Evolutionary conservation across 92 coral and sea anemone species (phyloP).

Genomic region (Porites cylindrica): DNA sequence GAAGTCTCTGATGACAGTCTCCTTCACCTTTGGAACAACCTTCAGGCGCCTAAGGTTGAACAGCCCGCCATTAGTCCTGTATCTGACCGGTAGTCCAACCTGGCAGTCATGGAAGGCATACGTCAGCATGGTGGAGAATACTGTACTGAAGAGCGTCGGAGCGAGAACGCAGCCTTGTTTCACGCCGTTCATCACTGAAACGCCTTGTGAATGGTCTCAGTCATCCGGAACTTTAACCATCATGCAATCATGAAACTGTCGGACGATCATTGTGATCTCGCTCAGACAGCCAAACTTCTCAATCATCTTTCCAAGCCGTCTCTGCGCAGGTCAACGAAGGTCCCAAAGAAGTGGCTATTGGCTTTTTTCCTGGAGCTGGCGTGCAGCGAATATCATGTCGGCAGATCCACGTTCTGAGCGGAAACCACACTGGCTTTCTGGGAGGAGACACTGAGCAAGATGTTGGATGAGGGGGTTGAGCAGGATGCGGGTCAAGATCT

Average conservation of each 20-base stretch:
- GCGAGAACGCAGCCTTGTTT: constrained; percentile 52
- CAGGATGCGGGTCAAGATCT: too few relatives aligned
- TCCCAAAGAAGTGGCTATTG: too few relatives aligned
- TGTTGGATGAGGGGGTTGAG: too few relatives aligned
- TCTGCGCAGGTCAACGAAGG: too few relatives aligned
- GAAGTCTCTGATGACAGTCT: constrained; percentile 31
- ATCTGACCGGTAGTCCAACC: neutral
- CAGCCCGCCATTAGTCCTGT: constrained; percentile 45
- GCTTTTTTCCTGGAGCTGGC: neutral
- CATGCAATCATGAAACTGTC: constrained; percentile 52
- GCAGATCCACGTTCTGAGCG: too few relatives aligned
- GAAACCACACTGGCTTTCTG: too few relatives aligned
- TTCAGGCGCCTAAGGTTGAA: constrained; percentile 42
- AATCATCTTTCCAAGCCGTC: neutral
- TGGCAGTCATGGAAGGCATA: neutral
- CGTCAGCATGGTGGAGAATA: constrained; percentile 43
- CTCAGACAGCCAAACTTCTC: constrained; percentile 42
- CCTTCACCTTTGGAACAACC: constrained; percentile 23
- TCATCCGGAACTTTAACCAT: constrained; percentile 11
- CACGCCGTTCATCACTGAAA: constrained; percentile 43
- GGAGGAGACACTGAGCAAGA: too few relatives aligned
- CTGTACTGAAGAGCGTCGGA: constrained; percentile 36
- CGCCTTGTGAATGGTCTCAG: constrained; percentile 11
- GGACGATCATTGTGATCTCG: constrained; percentile 11
- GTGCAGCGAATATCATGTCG: too few relatives aligned